Conservation (phyloP, 2,797 vertebrate species). For the Mormyrops boulengeri region DNA sequence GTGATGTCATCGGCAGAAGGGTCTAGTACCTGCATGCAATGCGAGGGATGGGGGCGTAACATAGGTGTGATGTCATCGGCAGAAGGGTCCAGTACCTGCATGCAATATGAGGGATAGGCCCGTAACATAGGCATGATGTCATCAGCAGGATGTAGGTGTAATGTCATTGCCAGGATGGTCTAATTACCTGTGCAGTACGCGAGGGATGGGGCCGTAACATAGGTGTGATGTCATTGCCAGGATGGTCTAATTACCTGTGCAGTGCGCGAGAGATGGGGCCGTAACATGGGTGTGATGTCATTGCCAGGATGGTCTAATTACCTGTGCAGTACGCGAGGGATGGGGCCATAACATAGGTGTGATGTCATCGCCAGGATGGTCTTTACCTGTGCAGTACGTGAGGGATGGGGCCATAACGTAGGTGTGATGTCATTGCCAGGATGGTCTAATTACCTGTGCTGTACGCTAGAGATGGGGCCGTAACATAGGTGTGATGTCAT, state of each 20-base stretch:
- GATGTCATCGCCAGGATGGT: conserved; percentile 25
- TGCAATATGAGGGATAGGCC: conserved; percentile 37
- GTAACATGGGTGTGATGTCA: no score
- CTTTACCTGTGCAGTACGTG: conserved; percentile 48
- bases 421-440: no score
- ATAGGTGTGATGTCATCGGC: conserved; percentile 56
- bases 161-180: no score
- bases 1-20: conserved; percentile 62
- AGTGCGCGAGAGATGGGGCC: no score
- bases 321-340: conserved; percentile 42
- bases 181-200: no score
- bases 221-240: no score
- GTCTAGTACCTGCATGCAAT: conserved; percentile 32
- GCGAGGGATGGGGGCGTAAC: conserved; percentile 37
- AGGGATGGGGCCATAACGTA: conserved; percentile 36
- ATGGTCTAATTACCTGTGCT: conserved; percentile 52
- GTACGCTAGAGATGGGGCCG: conserved; percentile 42
- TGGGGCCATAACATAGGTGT: conserved; percentile 22
- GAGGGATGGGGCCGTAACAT: no score
- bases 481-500: not conserved
- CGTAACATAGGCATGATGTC: conserved; percentile 46
- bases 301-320: conserved; percentile 48
- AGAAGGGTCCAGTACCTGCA: conserved; percentile 45
- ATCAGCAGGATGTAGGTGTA: conserved; percentile 43
- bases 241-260: no score